Evolutionary conservation across 1,140 invertebrate genomes (phyloP), one percentile per base, ranked within the genome.

Genomic region (Hylaeus volcanicus): DNA sequence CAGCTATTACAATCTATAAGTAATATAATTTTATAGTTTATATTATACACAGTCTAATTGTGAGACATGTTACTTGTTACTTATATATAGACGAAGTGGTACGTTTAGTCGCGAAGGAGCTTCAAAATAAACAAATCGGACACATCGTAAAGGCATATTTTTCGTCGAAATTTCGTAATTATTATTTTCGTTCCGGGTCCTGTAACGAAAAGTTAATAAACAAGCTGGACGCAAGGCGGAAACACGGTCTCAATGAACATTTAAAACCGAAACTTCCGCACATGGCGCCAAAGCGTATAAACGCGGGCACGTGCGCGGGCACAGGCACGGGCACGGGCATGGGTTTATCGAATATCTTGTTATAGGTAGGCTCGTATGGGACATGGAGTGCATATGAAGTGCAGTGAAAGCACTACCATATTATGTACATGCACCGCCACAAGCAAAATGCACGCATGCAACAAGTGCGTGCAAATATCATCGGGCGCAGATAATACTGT

Each of bases 341-440:
- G 81, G 84, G 86, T 87, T 87, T 89, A 90, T 90, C 84, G 79
- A 87, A 88, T 91, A 92, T 92, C 90, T 91, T 90, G 91, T 91
- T 91, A 88, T 90, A 89, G 82, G 89, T 90, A 91, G 88, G 89
- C 89, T 90, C 89, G 89, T 83, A 85, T 85, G 87, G 90, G 91
- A 92, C 92, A 91, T 93, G 89, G 88, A 93, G 92, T 92, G 90
- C 90, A 92, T 93, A 91, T 92, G 90, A 92, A 92, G 90, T 93
- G 91, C 91, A 93, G 89, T 88, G 89, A 90, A 92, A 91, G 89
- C 90, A 89, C 90, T 88, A 86, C 74, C 90, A 87, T 92, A 91
- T 92, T 91, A 92, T 92, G 90, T 91, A 90, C 88, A 90, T 87
- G 89, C 84, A 90, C 88, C 86, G 85, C 86, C 88, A 89, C 88